Conservation (phyloP, 2,797 vertebrate genomes). For the Nannoperca australis region DNA sequence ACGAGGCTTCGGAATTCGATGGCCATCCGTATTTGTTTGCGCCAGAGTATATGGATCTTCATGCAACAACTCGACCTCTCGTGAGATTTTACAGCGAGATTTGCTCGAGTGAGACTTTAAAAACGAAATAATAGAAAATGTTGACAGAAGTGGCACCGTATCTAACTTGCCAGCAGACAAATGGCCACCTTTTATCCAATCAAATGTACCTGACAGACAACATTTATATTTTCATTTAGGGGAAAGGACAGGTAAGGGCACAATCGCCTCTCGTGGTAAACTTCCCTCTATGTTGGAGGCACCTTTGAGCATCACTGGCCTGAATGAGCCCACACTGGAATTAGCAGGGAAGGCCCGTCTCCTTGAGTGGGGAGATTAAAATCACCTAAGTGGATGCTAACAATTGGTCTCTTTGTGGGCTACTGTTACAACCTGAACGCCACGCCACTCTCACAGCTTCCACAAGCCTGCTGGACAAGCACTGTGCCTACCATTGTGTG, state of each 20-base stretch:
- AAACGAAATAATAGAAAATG: not conserved
- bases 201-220: not conserved
- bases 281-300: not conserved
- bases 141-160: not conserved
- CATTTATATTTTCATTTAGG: not conserved
- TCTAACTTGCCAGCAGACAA: slow-evolving; percentile 4
- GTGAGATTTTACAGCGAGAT: too few species aligned
- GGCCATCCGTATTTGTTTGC: too few species aligned
- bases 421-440: slow-evolving; percentile 73
- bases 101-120: too few species aligned
- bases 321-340: slow-evolving; percentile 69
- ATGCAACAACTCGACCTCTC: too few species aligned
- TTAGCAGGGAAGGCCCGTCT: slow-evolving; percentile 72
- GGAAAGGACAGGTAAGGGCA: slow-evolving; percentile 2
- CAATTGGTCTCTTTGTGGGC: slow-evolving; percentile 83
- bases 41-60: too few species aligned
- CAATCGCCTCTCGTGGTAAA: slow-evolving; percentile 40
- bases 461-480: slow-evolving; percentile 70
- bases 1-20: too few species aligned
- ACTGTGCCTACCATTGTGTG: slow-evolving; percentile 85
- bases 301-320: slow-evolving; percentile 32
- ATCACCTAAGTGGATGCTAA: slow-evolving; percentile 73
- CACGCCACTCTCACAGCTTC: slow-evolving; percentile 72
- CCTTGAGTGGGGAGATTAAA: slow-evolving; percentile 73
- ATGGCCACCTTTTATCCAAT: slow-evolving; percentile 15